A percentile compares a stretch with the other conserved stretches of the same genome.
Conservation (phyloP, 2,797 vertebrate species). For the Sebastes itinus region DNA sequence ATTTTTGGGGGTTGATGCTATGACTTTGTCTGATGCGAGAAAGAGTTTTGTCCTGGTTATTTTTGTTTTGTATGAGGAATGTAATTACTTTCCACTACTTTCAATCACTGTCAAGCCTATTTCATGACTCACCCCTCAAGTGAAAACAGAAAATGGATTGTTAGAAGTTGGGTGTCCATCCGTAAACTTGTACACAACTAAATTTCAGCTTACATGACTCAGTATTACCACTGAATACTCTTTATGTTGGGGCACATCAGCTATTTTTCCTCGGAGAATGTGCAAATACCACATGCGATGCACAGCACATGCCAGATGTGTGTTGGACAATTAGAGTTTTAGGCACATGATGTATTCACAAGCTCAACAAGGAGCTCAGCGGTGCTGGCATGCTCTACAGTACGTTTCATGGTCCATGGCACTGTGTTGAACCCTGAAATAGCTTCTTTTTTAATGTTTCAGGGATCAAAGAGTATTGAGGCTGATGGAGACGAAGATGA, state of each 20-base stretch:
- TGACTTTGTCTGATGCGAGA: slow-evolving; percentile 7
- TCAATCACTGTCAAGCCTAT: neutral
- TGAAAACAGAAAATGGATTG: neutral
- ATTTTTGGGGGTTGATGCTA: neutral
- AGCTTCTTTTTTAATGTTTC: slow-evolving; percentile 70
- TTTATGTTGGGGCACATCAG: neutral
- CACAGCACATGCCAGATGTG: neutral
- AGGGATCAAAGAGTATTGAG: slow-evolving; percentile 91
- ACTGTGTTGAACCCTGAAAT: slow-evolving; percentile 50
- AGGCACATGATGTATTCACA: slow-evolving; percentile 12
- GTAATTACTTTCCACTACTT: neutral
- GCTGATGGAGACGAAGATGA: slow-evolving; percentile 88
- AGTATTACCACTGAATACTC: neutral
- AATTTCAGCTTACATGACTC: neutral
- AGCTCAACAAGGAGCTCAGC: slow-evolving; percentile 27
- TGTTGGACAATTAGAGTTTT: neutral
- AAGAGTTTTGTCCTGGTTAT: neutral
- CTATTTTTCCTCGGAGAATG: neutral
- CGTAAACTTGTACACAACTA: neutral
- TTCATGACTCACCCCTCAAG: neutral
- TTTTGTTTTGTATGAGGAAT: neutral
- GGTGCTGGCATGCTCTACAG: neutral
- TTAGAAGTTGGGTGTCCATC: neutral
- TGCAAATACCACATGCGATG: neutral
- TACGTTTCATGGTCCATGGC: slow-evolving; percentile 1